Conservation (phyloP, 2,797 vertebrate genomes). For the Tokudaia tokunoshimensis region DNA sequence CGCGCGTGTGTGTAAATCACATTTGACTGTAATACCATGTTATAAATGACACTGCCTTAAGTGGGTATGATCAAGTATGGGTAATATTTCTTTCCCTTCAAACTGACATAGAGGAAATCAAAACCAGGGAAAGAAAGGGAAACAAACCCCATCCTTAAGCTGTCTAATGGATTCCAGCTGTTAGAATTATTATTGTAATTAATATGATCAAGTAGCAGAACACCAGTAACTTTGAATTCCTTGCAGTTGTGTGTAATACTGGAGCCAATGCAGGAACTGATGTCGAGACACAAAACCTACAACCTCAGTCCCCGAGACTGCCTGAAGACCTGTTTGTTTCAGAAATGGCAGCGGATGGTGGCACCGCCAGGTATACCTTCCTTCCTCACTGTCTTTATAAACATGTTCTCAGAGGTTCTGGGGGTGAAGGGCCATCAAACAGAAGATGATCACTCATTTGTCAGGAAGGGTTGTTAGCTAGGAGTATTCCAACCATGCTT, state of each 20-base stretch:
- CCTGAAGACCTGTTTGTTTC: conserved; percentile 99
- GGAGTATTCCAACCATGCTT: background rate
- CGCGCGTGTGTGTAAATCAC: background rate
- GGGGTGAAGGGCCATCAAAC: background rate
- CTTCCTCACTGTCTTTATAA: background rate
- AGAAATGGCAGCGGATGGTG: conserved; percentile 99
- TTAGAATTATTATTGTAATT: conserved; percentile 26
- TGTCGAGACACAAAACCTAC: conserved; percentile 99
- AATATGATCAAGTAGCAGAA: conserved; percentile 8
- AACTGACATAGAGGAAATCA: conserved; percentile 54
- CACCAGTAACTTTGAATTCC: conserved; percentile 60
- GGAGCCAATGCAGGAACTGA: conserved; percentile 99
- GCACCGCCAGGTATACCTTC: conserved; percentile 95
- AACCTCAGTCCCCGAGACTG: conserved; percentile 99
- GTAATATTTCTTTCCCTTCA: conserved; percentile 60
- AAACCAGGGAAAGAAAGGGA: background rate
- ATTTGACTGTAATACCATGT: background rate
- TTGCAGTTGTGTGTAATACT: conserved; percentile 99
- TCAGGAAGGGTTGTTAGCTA: background rate
- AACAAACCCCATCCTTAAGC: background rate
- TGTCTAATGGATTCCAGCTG: conserved; percentile 54
- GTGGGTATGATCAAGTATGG: conserved; percentile 27
- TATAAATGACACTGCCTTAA: conserved; percentile 42
- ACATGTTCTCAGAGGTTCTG: background rate
- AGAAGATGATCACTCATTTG: background rate